Base-by-base conservation (phyloP, 1,140 invertebrate genomes). In the Microplitis mediator region DNA sequence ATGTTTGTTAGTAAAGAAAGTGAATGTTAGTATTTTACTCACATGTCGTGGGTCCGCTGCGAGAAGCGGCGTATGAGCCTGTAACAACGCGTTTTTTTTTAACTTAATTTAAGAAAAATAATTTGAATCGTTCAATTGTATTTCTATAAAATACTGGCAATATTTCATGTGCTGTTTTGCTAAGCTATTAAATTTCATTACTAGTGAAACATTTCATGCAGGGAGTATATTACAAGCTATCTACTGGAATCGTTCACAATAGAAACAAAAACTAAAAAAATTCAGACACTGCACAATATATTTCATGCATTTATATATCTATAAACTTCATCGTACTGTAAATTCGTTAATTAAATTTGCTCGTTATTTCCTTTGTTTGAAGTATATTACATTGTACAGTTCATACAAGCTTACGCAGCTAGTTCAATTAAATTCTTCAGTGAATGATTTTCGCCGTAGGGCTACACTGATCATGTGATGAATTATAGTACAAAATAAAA, bases 11-110 rank as follows among this genome's bases (percentile, higher is more conserved):
- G 39, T 45, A 11, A 45, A 3, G 39, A 45, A 45, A 45, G 11
- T 45, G 8, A 45, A 45, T 45, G 39, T 45, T 45, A 45, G 39
- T 45, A 45, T 45, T 45, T 74, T 85, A 89, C 89, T 89, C 87
- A 90, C 89, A 75, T 89, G 89, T 87, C 88, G 89, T 78, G 85
- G 87, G 75, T 90, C 89, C 72, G 86, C 88, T 39, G 88, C 88
- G 74, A 90, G 85, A 69, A 90, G 84, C 69, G 89, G 89, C 69
- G 89, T 90, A 80, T 90, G 88, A 81, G 89, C 89, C 89, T 90
- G 88, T 77, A 90, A 90, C 85, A 89, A 88, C 79, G 85, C 87
- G 80, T 45, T 9, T 5, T 45, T 45, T 39, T 39, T 45, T 11
- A 5, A 80, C 80, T 79, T 77, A 76, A 70, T 71, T 60, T 67